A percentile compares a stretch with the other conserved stretches of the same genome.
These are phyloP conservation scores for zebrafish (Danio rerio) DNA, from an alignment of 2,113 vertebrate genomes.

Conservation along the genomic window GRCz12tu NC_133180.1:61080001-61080500, in stretches of 20 bases:
- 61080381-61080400: background rate
- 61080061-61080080: background rate
- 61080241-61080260: background rate
- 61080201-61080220: background rate
- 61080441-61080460: background rate
- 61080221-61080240: background rate
- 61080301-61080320: background rate
- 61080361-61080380: background rate
- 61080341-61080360: background rate
- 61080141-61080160: constrained; percentile 29
- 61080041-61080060: background rate
- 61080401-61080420: background rate
- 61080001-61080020: background rate
- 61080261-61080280: background rate
- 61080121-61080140: constrained; percentile 5
- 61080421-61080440: background rate
- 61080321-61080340: background rate
- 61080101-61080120: constrained; percentile 5
- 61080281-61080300: background rate
- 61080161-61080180: background rate
- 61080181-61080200: background rate
- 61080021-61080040: background rate
- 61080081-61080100: constrained; percentile 2
- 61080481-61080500: background rate
- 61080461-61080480: background rate